A percentile compares a stretch with the other conserved stretches of the same genome.
Evolutionary conservation across 2,113 vertebrate species (phyloP).

Genomic region (Paedocypris sp.): DNA sequence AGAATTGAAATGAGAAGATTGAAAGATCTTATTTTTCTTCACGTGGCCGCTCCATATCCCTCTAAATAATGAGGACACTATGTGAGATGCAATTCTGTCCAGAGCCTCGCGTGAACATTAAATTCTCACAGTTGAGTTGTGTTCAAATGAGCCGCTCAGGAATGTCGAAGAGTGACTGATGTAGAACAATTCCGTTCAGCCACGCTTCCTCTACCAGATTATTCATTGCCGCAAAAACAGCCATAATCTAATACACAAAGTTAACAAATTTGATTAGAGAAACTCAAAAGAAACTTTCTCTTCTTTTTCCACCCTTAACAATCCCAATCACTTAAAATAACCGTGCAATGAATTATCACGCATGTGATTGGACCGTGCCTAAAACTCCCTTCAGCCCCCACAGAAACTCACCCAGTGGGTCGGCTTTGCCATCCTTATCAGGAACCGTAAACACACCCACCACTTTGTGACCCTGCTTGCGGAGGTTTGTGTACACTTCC

Average conservation of each 20-base stretch:
- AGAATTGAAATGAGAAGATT: no score
- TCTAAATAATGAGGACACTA: constrained; percentile 43
- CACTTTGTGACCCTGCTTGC: constrained; percentile 82
- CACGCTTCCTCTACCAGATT: neutral
- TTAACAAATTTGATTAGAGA: neutral
- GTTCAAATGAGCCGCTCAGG: neutral
- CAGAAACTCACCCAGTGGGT: constrained; percentile 81
- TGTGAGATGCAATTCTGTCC: constrained; percentile 18
- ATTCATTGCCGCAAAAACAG: neutral
- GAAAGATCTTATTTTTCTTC: no score
- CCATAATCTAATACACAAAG: neutral
- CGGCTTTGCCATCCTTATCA: constrained; percentile 90
- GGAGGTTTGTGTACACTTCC: constrained; percentile 84
- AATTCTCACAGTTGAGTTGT: neutral
- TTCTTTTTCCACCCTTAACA: neutral
- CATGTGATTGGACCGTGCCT: neutral
- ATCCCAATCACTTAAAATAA: neutral
- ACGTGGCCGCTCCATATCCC: constrained; percentile 20
- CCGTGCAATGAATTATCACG: neutral
- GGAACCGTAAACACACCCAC: constrained; percentile 96
- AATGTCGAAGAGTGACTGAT: neutral
- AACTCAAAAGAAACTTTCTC: neutral
- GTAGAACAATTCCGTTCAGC: no score
- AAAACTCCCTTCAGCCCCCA: neutral
- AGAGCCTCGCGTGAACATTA: neutral